Evolutionary conservation across 2,113 vertebrate genomes (phyloP), one percentile per base, ranked within the genome.

Genomic region (Paramormyrops kingsleyae): DNA sequence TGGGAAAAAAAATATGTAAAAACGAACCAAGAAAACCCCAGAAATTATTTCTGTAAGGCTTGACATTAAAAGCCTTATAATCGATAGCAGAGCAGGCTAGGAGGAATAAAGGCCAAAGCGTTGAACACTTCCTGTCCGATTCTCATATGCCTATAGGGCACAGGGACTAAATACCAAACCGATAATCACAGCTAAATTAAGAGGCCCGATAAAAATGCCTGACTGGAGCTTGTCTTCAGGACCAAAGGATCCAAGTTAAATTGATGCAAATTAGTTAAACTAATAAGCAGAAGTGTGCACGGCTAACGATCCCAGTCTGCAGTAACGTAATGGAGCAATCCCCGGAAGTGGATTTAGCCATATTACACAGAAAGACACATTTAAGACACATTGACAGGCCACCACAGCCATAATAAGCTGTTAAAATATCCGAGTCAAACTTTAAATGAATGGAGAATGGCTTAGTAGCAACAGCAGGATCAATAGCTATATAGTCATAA

Each of bases 11-110:
- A 77, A 70, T 21, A 42, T 4, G 1, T 3, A 52, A 52, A 21
- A 24, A 56, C 4, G 6, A n/a, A 59, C 56, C 56, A 59, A 59
- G 7, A 59, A n/a, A 59, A 59, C 56, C 56, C 44, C n/a, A 39
- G 15, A 50, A 88, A 49, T 88, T 10, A 88, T 52, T 49, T 87
- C 77, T 88, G 21, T 88, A 4, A 77, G 53, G 87, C 39, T 24
- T 66, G 87, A 88, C 87, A 44, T 88, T 66, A 88, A 66, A 88
- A 59, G 35, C 31, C 39, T 66, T 49, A 62, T 59, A 87, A 88
- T 88, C 87, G 4, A 88, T 88, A 66, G 35, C 19, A 53, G 52
- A 66, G 39, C 42, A 44, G 9, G 10, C 27, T 35, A 19, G 31
- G 5, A 39, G 35, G 52, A 87, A 35, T 15, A 7, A 35, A 42